Percentiles rank a stretch among this genome's conserved stretches.
Evolutionary conservation across 64 coral and sea anemone species (phyloP).

Genomic region (Pocillopora verrucosa): DNA sequence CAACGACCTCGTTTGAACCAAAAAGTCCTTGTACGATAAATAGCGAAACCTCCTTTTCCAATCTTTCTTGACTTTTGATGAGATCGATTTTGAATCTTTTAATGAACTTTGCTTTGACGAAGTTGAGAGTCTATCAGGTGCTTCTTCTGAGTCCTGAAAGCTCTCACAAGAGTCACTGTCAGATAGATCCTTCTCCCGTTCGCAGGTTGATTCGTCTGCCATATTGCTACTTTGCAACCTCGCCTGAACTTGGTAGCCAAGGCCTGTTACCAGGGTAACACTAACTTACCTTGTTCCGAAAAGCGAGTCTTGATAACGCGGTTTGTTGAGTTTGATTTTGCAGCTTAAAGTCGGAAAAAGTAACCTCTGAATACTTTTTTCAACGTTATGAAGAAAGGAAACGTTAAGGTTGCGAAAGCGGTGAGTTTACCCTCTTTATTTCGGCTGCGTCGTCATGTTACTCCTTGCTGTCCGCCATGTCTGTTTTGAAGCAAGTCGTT

Average conservation of each 20-base stretch:
- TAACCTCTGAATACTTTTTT: background rate
- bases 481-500: background rate
- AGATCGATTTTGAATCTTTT: background rate
- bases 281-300: constrained; percentile 8
- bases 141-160: background rate
- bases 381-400: constrained; percentile 56
- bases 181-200: background rate
- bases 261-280: constrained; percentile 38
- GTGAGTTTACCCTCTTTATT: constrained; percentile 1
- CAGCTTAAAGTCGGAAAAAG: background rate
- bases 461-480: constrained; percentile 14
- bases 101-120: background rate
- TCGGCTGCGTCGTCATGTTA: background rate
- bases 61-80: background rate
- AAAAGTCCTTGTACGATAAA: background rate
- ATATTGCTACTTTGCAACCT: constrained; percentile 28
- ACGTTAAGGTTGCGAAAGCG: constrained; percentile 37
- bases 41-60: background rate
- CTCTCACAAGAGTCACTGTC: background rate
- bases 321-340: background rate
- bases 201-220: background rate
- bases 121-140: background rate
- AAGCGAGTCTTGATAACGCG: background rate
- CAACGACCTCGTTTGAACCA: background rate
- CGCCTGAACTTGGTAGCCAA: constrained; percentile 20